These are phyloP conservation scores for Sparus aurata DNA, from an alignment of 2,797 vertebrate genomes.

Conservation along the genomic window DNA sequence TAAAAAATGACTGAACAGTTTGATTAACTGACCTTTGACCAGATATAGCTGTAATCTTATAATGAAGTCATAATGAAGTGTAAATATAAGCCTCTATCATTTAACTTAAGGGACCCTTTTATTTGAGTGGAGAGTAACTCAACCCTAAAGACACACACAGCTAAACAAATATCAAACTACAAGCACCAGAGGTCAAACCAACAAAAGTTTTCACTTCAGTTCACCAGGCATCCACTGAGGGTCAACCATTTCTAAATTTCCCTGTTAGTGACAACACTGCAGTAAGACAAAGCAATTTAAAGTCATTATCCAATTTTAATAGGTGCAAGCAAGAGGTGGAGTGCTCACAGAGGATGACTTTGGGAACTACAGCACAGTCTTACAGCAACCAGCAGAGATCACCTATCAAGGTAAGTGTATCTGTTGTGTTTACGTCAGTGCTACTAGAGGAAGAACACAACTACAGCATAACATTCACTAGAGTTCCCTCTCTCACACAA, in stretches of 20 bases:
- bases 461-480: neutral
- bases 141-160: neutral
- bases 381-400: constrained; percentile 91
- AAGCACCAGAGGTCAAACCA: neutral
- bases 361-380: constrained; percentile 91
- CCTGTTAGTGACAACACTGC: neutral
- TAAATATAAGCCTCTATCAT: neutral
- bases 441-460: neutral
- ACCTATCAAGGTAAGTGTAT: constrained; percentile 90
- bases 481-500: neutral
- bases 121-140: neutral
- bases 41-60: too few species aligned
- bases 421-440: neutral
- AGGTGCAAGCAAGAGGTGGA: constrained; percentile 91
- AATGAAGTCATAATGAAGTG: neutral
- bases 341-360: constrained; percentile 94
- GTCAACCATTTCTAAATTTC: neutral
- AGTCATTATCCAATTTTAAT: constrained; percentile 38
- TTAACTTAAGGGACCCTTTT: neutral
- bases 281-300: neutral
- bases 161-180: neutral
- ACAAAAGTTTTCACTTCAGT: neutral
- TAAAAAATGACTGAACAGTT: neutral
- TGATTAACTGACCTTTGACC: neutral
- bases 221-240: too few species aligned